Evolutionary conservation across 1,140 invertebrate genomes (phyloP).

Genomic region (Drosophila punjabiensis): DNA sequence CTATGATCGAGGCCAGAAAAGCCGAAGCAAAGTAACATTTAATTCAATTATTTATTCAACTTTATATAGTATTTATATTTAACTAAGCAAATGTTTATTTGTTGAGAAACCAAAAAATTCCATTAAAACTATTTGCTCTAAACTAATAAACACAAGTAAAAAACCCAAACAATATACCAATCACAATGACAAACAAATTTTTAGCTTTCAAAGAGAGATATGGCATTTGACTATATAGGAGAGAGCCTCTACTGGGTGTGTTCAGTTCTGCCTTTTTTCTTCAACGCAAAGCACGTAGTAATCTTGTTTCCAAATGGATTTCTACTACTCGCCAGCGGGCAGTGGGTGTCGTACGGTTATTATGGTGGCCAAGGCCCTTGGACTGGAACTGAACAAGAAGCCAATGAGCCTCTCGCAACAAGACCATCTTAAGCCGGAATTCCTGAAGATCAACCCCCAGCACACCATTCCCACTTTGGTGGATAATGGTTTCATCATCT

Average conservation of each 20-base stretch:
- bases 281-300: not conserved
- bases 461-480: slow-evolving; percentile 73
- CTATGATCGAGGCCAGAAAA: slow-evolving; percentile 2
- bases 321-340: slow-evolving; percentile 36
- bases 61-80: not conserved
- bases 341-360: slow-evolving; percentile 85
- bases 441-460: slow-evolving; percentile 75
- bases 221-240: slow-evolving; percentile 11
- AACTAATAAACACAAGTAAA: not conserved
- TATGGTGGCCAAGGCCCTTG: slow-evolving; percentile 84
- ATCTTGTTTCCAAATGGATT: slow-evolving; percentile 30
- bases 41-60: not conserved
- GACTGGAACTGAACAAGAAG: slow-evolving; percentile 81
- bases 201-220: not conserved
- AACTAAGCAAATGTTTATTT: not conserved
- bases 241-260: too few relatives aligned
- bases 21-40: not conserved
- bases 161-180: not conserved
- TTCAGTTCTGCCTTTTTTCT: slow-evolving; percentile 10
- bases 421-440: slow-evolving; percentile 89
- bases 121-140: not conserved
- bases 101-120: not conserved
- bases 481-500: slow-evolving; percentile 59
- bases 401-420: slow-evolving; percentile 87
- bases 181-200: not conserved